These are phyloP conservation scores for Drosophila auraria DNA, from an alignment of 1,140 invertebrate species.

Conservation along the genomic window DNA sequence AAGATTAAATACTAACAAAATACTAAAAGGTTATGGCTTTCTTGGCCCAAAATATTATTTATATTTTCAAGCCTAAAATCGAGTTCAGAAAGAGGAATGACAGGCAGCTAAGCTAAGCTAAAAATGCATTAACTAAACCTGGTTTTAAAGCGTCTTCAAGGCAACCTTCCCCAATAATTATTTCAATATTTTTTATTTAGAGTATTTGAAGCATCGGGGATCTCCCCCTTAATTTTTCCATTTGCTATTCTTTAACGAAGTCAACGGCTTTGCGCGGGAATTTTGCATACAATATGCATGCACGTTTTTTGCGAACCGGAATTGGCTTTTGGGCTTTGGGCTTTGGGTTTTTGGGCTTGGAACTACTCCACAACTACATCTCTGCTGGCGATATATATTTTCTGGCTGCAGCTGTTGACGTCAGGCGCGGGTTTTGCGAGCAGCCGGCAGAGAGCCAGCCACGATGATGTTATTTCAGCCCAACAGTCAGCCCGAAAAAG, in stretches of 20 bases:
- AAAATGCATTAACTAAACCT: too few relatives aligned
- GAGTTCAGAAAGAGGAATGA: too few relatives aligned
- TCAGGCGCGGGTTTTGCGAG: conserved; percentile 41
- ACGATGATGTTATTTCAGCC: conserved; percentile 70
- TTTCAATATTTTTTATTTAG: not conserved
- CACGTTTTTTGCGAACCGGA: conserved; percentile 13
- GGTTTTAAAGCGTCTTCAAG: too few relatives aligned
- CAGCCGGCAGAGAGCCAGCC: conserved; percentile 7
- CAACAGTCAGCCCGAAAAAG: conserved; percentile 46
- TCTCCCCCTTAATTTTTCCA: not conserved
- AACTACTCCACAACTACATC: conserved; percentile 7
- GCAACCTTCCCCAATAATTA: not conserved
- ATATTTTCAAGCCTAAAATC: too few relatives aligned
- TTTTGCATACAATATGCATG: conserved; percentile 11
- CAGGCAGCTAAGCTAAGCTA: too few relatives aligned
- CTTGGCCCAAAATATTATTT: too few relatives aligned
- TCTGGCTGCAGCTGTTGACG: conserved; percentile 53
- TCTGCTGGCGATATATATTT: conserved; percentile 14
- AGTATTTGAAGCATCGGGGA: not conserved
- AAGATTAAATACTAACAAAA: too few relatives aligned
- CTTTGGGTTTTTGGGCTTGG: conserved; percentile 8
- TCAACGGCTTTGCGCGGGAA: conserved; percentile 10
- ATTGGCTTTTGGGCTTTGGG: conserved; percentile 11
- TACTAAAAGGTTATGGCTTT: too few relatives aligned
- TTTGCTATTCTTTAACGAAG: not conserved